Conservation (phyloP, 2,113 vertebrate genomes). For the Takifugu bimaculatus region DNA sequence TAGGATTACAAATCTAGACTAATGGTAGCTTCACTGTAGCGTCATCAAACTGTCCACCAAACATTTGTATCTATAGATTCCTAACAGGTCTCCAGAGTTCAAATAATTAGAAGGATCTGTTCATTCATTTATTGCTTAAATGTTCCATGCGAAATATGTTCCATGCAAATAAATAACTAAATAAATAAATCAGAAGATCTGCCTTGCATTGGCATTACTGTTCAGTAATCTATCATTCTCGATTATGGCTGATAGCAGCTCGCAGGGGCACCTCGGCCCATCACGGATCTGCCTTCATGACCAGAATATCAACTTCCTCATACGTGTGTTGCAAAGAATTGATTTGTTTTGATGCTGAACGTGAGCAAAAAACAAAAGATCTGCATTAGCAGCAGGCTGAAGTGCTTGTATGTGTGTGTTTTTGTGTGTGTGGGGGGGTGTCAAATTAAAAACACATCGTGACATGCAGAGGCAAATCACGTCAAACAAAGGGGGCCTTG, state of each 20-base stretch:
- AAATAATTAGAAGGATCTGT: too few species aligned
- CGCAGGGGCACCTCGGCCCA: not conserved
- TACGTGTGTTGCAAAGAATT: slow-evolving; percentile 16
- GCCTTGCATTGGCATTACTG: not conserved
- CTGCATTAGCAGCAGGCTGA: slow-evolving; percentile 10
- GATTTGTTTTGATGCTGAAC: slow-evolving; percentile 16
- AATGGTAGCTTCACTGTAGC: too few species aligned
- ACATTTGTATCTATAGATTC: not conserved
- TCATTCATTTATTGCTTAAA: too few species aligned
- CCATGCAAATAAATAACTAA: not conserved
- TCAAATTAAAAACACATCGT: slow-evolving; percentile 10
- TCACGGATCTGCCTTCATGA: slow-evolving; percentile 2
- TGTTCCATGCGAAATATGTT: too few species aligned
- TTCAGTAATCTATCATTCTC: not conserved
- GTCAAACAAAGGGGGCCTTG: slow-evolving; percentile 4
- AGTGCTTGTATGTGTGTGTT: not conserved
- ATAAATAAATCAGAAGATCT: too few species aligned
- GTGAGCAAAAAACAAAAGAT: slow-evolving; percentile 24
- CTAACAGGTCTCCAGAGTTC: not conserved
- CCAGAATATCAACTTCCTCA: slow-evolving; percentile 8
- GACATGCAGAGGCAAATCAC: slow-evolving; percentile 11
- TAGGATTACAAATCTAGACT: not conserved
- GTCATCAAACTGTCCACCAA: too few species aligned
- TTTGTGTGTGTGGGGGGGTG: too few species aligned
- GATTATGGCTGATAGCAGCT: not conserved